A percentile compares a stretch with the other conserved stretches of the same genome.
Evolutionary conservation across 2,888 invertebrate species (phyloP).

Genomic region (Trissoscelio sp.): DNA sequence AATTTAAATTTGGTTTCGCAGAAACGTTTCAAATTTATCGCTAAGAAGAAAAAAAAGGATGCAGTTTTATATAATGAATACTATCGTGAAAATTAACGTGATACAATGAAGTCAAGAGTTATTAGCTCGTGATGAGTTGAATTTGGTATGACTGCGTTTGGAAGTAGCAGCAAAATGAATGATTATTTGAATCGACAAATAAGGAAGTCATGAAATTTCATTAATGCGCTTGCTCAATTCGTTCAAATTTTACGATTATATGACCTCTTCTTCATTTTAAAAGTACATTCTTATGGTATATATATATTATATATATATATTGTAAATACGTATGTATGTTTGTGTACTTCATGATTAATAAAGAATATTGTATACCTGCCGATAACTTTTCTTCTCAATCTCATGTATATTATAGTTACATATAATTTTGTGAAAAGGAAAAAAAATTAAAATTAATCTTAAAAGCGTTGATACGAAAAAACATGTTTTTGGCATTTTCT

Average conservation of each 20-base stretch:
- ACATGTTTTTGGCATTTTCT: no score
- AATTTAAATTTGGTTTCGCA: no score
- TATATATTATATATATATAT: no score
- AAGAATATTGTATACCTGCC: slow-evolving; percentile 49
- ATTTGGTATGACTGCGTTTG: not conserved
- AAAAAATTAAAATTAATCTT: no score
- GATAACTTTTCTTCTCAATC: slow-evolving; percentile 15
- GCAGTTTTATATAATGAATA: slow-evolving; percentile 19
- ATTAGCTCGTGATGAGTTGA: slow-evolving; percentile 16
- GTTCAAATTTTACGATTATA: not conserved
- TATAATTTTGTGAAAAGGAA: no score
- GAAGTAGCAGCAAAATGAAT: not conserved
- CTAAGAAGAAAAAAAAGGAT: no score
- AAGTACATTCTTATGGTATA: slow-evolving; percentile 39
- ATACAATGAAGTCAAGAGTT: slow-evolving; percentile 34
- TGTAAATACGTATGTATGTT: slow-evolving; percentile 53
- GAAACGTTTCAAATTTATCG: no score
- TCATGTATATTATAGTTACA: no score
- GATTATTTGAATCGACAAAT: slow-evolving; percentile 9
- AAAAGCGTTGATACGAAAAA: no score
- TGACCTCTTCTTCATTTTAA: slow-evolving; percentile 36
- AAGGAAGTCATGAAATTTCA: slow-evolving; percentile 4
- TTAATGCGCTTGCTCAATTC: slow-evolving; percentile 28
- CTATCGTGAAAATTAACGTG: slow-evolving; percentile 18
- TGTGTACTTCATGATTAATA: slow-evolving; percentile 47